phyloP scores from a whole-genome alignment of 2,888 invertebrate genomes.

The Dromius quadrimaculatus region DNA sequence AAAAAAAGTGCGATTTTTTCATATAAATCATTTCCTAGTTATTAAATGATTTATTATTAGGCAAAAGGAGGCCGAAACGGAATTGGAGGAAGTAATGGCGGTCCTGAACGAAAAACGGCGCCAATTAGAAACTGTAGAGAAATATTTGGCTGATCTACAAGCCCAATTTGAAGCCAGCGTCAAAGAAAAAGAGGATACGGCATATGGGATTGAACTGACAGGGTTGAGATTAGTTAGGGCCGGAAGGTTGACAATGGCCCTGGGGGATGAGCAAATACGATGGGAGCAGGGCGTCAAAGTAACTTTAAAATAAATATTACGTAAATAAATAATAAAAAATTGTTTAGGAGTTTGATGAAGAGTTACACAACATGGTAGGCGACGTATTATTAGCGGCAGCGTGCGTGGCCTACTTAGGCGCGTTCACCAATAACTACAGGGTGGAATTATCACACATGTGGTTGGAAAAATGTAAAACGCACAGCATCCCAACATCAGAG shows the following conservation, averaged over 20 bases:
- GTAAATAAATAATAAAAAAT: not conserved
- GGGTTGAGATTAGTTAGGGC: constrained; percentile 84
- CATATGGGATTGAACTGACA: constrained; percentile 81
- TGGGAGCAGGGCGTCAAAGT: constrained; percentile 84
- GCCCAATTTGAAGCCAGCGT: constrained; percentile 79
- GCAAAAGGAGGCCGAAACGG: constrained; percentile 81
- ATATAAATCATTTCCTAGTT: not conserved
- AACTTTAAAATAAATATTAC: constrained; percentile 49
- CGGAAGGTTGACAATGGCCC: constrained; percentile 85
- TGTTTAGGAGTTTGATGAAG: constrained; percentile 65
- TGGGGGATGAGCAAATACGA: constrained; percentile 86
- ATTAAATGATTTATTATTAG: constrained; percentile 63
- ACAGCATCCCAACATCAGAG: constrained; percentile 79
- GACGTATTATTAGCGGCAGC: constrained; percentile 90
- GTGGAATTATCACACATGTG: constrained; percentile 76
- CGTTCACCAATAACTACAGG: constrained; percentile 83
- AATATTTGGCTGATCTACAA: constrained; percentile 70
- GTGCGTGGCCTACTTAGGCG: constrained; percentile 91
- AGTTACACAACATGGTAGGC: constrained; percentile 82
- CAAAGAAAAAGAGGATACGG: constrained; percentile 80
- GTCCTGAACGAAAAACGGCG: constrained; percentile 84
- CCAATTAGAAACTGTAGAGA: constrained; percentile 85
- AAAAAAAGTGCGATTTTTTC: constrained; percentile 72
- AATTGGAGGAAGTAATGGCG: constrained; percentile 81
- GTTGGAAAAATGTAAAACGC: constrained; percentile 75